Conservation (phyloP, 2,113 vertebrate species). For the Upupa epops region DNA sequence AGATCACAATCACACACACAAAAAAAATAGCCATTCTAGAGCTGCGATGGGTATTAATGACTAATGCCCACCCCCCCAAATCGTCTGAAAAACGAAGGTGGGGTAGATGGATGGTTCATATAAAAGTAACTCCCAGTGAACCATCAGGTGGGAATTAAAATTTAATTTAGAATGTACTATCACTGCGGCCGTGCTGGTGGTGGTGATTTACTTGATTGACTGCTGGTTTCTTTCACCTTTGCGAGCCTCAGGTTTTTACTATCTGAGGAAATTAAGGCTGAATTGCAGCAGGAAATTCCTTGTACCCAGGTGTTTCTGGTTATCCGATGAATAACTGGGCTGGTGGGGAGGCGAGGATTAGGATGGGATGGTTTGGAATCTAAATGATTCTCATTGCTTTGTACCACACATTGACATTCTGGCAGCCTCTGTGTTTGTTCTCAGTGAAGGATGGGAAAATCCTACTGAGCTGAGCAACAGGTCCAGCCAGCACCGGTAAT, state of each 20-base stretch:
- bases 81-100: constrained; percentile 48
- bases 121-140: constrained; percentile 69
- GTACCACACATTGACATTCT: constrained; percentile 49
- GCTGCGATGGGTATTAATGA: constrained; percentile 65
- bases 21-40: neutral
- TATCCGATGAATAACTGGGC: constrained; percentile 74
- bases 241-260: constrained; percentile 80
- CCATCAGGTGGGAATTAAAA: constrained; percentile 86
- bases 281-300: constrained; percentile 85
- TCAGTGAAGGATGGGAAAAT: constrained; percentile 52
- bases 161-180: constrained; percentile 83
- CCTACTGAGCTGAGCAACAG: constrained; percentile 41
- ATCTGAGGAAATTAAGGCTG: constrained; percentile 86
- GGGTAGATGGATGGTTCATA: constrained; percentile 61
- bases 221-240: constrained; percentile 85
- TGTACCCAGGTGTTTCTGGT: constrained; percentile 86
- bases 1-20: constrained; percentile 2
- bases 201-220: constrained; percentile 82
- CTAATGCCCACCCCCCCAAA: constrained; percentile 51
- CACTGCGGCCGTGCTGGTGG: constrained; percentile 72
- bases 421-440: constrained; percentile 49
- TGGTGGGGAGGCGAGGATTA: constrained; percentile 63
- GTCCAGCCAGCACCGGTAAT: constrained; percentile 18
- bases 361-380: constrained; percentile 71
- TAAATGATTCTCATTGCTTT: constrained; percentile 57